Evolutionary conservation across 1,140 invertebrate genomes (phyloP), one percentile per base, ranked within the genome.

Genomic region (Drosophila elegans): DNA sequence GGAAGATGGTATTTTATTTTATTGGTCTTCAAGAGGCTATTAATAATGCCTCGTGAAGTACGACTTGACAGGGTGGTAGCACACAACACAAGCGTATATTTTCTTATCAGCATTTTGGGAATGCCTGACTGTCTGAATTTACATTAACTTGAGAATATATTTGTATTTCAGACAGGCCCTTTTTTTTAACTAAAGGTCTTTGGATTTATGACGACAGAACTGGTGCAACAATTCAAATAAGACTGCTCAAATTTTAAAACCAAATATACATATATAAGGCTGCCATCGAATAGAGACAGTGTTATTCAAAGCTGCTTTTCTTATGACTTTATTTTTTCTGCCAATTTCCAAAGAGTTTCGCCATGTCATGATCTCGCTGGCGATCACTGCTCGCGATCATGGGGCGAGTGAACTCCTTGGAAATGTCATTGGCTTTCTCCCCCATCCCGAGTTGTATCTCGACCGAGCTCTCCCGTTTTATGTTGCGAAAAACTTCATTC

Each of bases 351-450:
- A 62, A 67, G 57, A 62, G 64, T 63, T 74, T 56, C 54, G 68
- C 81, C 75, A 60, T 75, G 74, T 86, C 68, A 78, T 78, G 57
- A 76, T 75, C 64, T 73, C 38, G 48, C 21, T 41, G 29, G 63
- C 54, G 53, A 71, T 52, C 48, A 54, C 51, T 27, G 52, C 21
- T 13, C 38, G 16, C 53, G 73, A 67, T 67, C 55, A 3, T 39
- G 62, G 74, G 84, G 84, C 83, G 76, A 88, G 78, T 88, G 84
- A 66, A 89, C 84, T 61, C 67, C 66, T 66, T 62, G 62, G 55
- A 84, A 84, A 80, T 89, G 84, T 88, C 84, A 89, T 89, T 88
- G 84, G 78, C 81, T 79, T 83, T 76, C 63, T 68, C 67, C 36
- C 42, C 64, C 63, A 29, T 16, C 12, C 34, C 16, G 12, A 6